A percentile compares a stretch with the other conserved stretches of the same genome.
phyloP scores from a whole-genome alignment of 2,888 invertebrate genomes.

The Pterobdella sp. region DNA sequence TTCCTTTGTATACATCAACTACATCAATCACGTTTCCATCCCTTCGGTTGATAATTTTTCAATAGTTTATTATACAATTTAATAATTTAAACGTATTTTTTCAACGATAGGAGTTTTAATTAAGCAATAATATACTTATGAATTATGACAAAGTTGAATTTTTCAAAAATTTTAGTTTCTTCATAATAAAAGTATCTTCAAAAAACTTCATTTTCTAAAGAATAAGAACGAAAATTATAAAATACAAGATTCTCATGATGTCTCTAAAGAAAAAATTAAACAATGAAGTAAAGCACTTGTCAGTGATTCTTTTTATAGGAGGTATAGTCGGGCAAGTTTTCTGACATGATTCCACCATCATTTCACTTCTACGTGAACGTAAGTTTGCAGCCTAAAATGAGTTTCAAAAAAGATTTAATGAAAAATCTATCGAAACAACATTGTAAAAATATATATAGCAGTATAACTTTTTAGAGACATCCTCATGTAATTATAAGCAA shows the following conservation, averaged over 20 bases:
- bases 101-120: too few species aligned
- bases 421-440: too few species aligned
- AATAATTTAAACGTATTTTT: not conserved
- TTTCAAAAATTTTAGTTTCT: too few species aligned
- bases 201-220: too few species aligned
- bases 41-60: not conserved
- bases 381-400: not conserved
- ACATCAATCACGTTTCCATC: conserved; percentile 25
- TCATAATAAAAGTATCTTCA: too few species aligned
- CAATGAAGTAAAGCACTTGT: conserved; percentile 5
- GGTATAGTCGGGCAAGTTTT: conserved; percentile 22
- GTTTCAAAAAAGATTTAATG: too few species aligned
- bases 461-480: too few species aligned
- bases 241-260: not conserved
- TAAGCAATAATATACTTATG: too few species aligned
- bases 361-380: conserved; percentile 14
- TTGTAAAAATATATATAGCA: too few species aligned
- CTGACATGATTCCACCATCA: conserved; percentile 25
- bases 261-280: not conserved
- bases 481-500: too few species aligned
- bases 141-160: too few species aligned
- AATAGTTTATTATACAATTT: conserved; percentile 1
- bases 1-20: conserved; percentile 22
- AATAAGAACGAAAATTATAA: not conserved
- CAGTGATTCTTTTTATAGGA: conserved; percentile 21